Evolutionary conservation across 2,113 vertebrate species (phyloP).

Genomic region (Lepidothrix coronata): DNA sequence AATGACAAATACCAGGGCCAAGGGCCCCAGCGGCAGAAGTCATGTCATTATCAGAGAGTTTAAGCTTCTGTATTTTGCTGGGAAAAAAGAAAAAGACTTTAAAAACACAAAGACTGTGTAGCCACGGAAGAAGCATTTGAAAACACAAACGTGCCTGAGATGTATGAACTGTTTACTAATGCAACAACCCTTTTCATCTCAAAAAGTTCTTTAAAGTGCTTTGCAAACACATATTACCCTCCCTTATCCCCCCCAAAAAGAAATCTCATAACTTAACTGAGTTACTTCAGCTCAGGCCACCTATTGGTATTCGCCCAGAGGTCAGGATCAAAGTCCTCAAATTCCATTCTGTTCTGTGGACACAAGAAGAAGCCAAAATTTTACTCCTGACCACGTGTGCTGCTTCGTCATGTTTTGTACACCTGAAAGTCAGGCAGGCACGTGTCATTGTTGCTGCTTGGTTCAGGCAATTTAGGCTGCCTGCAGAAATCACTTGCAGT

Average conservation of each 20-base stretch:
- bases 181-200: neutral
- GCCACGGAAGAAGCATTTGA: neutral
- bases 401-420: neutral
- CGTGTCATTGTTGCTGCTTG: neutral
- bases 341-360: neutral
- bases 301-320: neutral
- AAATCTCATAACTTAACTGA: neutral
- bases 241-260: neutral
- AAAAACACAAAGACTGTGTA: neutral
- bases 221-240: neutral
- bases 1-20: neutral
- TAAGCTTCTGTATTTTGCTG: neutral
- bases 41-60: neutral
- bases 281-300: neutral
- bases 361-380: neutral
- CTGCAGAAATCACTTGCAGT: neutral
- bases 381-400: neutral
- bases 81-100: neutral
- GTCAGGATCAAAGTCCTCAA: neutral
- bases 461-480: neutral
- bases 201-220: neutral
- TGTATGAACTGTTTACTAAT: neutral
- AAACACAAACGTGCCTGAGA: neutral
- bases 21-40: neutral
- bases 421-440: neutral